Conservation (phyloP, 2,113 vertebrate genomes). For the Syngnathus floridae region DNA sequence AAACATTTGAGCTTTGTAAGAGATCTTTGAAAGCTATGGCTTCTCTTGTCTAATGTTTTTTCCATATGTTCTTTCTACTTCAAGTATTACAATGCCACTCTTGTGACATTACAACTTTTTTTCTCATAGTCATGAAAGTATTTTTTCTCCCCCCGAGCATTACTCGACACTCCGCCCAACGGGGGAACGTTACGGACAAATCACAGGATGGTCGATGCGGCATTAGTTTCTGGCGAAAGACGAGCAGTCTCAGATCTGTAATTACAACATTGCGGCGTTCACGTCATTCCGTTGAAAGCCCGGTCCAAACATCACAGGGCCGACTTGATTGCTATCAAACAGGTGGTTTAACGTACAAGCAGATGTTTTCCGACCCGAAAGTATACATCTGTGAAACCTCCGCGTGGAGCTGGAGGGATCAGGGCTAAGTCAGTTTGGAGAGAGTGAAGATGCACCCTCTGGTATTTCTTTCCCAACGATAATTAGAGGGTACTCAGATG, state of each 20-base stretch:
- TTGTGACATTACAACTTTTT: not conserved
- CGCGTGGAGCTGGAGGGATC: slow-evolving; percentile 7
- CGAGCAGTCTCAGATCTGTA: slow-evolving; percentile 48
- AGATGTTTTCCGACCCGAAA: slow-evolving; percentile 53
- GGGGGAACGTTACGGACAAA: slow-evolving; percentile 34
- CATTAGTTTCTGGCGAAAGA: slow-evolving; percentile 61
- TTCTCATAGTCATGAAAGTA: not conserved
- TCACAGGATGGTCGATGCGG: slow-evolving; percentile 27
- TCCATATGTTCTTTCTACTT: not conserved
- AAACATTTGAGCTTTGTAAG: too few relatives aligned
- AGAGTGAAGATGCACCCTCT: slow-evolving; percentile 21
- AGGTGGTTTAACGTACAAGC: slow-evolving; percentile 54
- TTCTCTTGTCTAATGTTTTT: not conserved
- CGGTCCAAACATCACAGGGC: slow-evolving; percentile 45
- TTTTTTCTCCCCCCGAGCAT: not conserved
- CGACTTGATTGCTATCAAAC: slow-evolving; percentile 45
- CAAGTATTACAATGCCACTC: not conserved
- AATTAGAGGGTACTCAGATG: slow-evolving; percentile 41
- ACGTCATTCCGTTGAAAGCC: slow-evolving; percentile 10
- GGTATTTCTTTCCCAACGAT: slow-evolving; percentile 43
- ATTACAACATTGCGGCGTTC: slow-evolving; percentile 49
- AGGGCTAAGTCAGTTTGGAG: slow-evolving; percentile 12
- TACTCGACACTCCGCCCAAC: slow-evolving; percentile 25
- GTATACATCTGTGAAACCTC: slow-evolving; percentile 35
- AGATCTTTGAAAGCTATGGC: too few relatives aligned